Evolutionary conservation across 1,140 invertebrate genomes (phyloP), one percentile per base, ranked within the genome.

Genomic region (Aphelenchoides besseyi): DNA sequence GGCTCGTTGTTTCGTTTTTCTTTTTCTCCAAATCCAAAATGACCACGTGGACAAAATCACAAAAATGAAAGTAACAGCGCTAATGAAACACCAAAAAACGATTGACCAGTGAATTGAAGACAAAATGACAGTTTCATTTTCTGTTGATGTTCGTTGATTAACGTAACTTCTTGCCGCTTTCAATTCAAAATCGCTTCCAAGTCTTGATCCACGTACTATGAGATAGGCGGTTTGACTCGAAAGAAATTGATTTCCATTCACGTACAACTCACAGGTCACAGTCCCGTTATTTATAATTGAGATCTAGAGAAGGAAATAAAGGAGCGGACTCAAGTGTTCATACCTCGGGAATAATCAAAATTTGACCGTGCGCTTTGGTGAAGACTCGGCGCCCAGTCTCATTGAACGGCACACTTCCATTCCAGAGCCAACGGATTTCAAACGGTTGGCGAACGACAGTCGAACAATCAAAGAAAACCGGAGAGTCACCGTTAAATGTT

Each of bases 241-340:
- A 5, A 59, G 18, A 5, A 59, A 59, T 33, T 59, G 55, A 23
- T 23, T 23, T 12, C 55, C 55, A 59, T 59, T 59, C 18, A 59
- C 55, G 18, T 59, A 59, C 26, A 59, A 33, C 18, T 59, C 55
- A 33, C 55, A 59, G 26, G 5, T 59, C 5, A 59, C 18, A 8
- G 18, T 18, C 18, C 55, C 55, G 55, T 59, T 18, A 5, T 28
- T 59, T 23, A n/a, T n/a, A 59, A 33, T 5, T 59, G 5, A 8
- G 5, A 5, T 8, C 5, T 59, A 5, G 5, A 33, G 12, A 59
- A 59, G 18, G 5, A 33, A 48, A 48, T 8, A 33, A 59, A 33
- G 55, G 55, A 59, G 5, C 23, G 55, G 5, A 18, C 18, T 29
- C 5, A 59, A 59, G 55, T 5, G 5, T 5, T 29, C 55, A 8